Evolutionary conservation across 2,113 vertebrate genomes (phyloP).

Genomic region (Cariama cristata): DNA sequence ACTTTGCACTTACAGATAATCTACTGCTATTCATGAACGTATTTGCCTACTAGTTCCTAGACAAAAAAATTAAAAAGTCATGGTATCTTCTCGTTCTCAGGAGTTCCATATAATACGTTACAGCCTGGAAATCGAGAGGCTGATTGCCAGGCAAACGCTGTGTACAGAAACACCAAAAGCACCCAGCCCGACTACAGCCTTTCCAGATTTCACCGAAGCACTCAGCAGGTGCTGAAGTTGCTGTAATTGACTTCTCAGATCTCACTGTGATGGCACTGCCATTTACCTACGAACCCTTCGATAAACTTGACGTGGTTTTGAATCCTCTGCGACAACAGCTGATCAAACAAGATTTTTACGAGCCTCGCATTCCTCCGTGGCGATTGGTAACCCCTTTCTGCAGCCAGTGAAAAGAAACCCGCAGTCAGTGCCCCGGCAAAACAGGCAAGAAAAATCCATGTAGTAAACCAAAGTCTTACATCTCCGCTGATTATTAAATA

Average conservation of each 20-base stretch:
- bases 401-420: neutral
- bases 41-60: neutral
- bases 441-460: neutral
- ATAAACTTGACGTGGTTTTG: neutral
- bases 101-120: neutral
- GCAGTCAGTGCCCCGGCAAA: neutral
- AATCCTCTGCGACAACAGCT: neutral
- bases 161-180: neutral
- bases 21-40: neutral
- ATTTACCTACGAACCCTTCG: accelerated
- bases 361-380: neutral
- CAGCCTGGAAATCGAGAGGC: neutral
- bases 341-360: neutral
- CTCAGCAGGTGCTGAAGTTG: neutral
- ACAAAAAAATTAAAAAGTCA: neutral
- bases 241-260: neutral
- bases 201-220: neutral
- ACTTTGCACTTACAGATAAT: neutral
- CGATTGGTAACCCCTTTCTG: neutral
- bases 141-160: neutral
- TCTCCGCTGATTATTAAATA: neutral
- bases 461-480: neutral
- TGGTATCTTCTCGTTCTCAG: neutral
- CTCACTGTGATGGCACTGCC: neutral
- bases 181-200: neutral